These are phyloP conservation scores for Sebastes wilsoni DNA, from an alignment of 2,797 vertebrate genomes.

Conservation along the genomic window DNA sequence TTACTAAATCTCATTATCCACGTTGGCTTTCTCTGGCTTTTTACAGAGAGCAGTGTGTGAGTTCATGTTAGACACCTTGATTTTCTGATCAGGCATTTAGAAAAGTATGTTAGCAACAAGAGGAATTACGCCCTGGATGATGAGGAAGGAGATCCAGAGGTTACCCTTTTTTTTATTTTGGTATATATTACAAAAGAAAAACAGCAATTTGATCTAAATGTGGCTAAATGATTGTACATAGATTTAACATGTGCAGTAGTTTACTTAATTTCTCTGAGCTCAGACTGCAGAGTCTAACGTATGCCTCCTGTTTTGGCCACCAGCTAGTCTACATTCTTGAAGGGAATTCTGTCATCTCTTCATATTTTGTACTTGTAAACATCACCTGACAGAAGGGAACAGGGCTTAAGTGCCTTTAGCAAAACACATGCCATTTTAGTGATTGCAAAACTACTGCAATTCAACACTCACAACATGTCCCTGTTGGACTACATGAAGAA, in stretches of 20 bases:
- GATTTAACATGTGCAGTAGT: neutral
- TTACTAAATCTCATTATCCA: neutral
- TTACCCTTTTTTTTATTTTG: neutral
- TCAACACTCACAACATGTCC: neutral
- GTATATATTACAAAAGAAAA: neutral
- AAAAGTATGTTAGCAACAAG: neutral
- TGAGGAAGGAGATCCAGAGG: neutral
- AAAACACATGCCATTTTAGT: constrained; percentile 24
- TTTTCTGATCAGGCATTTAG: neutral
- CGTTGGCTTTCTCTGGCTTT: neutral
- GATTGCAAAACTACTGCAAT: neutral
- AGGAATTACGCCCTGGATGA: neutral
- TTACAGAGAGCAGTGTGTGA: neutral
- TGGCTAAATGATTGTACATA: neutral
- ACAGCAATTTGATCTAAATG: neutral
- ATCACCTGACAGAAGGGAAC: constrained; percentile 38
- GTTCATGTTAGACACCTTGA: neutral
- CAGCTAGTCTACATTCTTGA: constrained; percentile 6
- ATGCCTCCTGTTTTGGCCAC: neutral
- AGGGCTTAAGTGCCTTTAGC: neutral
- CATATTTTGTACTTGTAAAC: constrained; percentile 33
- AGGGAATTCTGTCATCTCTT: neutral
- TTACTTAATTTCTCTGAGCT: neutral
- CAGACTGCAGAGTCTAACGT: neutral
- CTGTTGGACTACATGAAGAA: neutral